Conservation (phyloP, 37 sponge, comb jelly and placozoan genomes). For the Aplysina aerophoba region DNA sequence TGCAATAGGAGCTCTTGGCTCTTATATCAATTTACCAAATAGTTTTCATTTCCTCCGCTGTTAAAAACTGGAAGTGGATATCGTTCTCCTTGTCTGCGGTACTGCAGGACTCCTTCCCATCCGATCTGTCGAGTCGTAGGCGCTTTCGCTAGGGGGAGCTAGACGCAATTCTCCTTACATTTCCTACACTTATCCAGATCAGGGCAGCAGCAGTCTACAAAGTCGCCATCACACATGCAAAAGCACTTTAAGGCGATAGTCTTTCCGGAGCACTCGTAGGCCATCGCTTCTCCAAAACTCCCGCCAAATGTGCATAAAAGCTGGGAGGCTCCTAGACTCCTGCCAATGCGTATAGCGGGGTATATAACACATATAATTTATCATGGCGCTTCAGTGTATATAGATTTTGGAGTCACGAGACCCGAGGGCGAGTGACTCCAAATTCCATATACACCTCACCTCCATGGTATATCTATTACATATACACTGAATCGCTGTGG, state of each 20-base stretch:
- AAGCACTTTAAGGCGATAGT: neutral
- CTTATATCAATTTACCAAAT: too few relatives aligned
- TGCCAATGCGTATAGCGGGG: neutral
- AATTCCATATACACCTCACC: too few relatives aligned
- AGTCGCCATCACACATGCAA: neutral
- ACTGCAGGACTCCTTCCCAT: neutral
- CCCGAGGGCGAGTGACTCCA: too few relatives aligned
- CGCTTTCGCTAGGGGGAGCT: neutral
- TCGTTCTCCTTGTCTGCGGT: neutral
- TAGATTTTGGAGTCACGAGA: too few relatives aligned
- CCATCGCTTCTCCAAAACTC: neutral
- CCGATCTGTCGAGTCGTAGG: neutral
- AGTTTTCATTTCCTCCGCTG: neutral
- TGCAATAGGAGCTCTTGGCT: neutral
- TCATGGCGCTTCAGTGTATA: constrained; percentile 9
- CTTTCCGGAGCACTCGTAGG: neutral
- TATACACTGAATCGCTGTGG: too few relatives aligned
- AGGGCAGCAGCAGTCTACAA: constrained; percentile 19
- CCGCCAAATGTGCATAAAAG: neutral
- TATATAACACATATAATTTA: constrained; percentile 16
- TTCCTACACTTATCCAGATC: constrained; percentile 3
- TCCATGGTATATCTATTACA: too few relatives aligned
- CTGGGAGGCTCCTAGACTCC: constrained; percentile 6
- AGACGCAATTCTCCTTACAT: neutral
- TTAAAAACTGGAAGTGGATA: constrained; percentile 10